Evolutionary conservation across 2,113 vertebrate genomes (phyloP).

Genomic region (Condylura cristata): DNA sequence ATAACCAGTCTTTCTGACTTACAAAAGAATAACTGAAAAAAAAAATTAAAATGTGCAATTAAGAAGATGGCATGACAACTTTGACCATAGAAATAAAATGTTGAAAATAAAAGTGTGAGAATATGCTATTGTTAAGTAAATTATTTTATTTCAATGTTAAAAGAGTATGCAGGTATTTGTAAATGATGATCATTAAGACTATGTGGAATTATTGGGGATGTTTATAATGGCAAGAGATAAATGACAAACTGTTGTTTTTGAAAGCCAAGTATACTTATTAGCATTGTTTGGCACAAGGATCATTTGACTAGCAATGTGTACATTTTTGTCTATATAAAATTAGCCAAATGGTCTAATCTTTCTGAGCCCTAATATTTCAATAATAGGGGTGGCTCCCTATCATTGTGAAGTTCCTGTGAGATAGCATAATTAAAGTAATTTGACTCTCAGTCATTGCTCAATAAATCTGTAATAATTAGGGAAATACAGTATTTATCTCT

Average conservation of each 20-base stretch:
- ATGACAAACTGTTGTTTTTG: background rate
- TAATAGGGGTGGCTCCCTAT: background rate
- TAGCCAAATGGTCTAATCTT: background rate
- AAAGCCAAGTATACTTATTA: background rate
- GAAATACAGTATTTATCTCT: background rate
- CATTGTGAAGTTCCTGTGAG: background rate
- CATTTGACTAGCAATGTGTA: background rate
- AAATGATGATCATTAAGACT: background rate
- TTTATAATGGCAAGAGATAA: background rate
- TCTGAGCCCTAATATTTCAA: background rate
- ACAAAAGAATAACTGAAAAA: background rate
- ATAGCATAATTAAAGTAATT: slow-evolving; percentile 6
- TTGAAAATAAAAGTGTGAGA: background rate
- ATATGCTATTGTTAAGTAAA: background rate
- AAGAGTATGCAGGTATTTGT: background rate
- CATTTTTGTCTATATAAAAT: background rate
- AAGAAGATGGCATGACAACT: background rate
- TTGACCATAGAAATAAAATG: background rate
- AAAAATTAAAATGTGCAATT: background rate
- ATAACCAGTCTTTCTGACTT: background rate
- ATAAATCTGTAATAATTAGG: background rate
- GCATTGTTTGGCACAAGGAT: background rate
- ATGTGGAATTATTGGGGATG: background rate
- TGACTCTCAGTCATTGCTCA: background rate
- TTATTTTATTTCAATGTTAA: background rate